Evolutionary conservation across 2,888 invertebrate species (phyloP).

Genomic region (Notodonta ziczac): DNA sequence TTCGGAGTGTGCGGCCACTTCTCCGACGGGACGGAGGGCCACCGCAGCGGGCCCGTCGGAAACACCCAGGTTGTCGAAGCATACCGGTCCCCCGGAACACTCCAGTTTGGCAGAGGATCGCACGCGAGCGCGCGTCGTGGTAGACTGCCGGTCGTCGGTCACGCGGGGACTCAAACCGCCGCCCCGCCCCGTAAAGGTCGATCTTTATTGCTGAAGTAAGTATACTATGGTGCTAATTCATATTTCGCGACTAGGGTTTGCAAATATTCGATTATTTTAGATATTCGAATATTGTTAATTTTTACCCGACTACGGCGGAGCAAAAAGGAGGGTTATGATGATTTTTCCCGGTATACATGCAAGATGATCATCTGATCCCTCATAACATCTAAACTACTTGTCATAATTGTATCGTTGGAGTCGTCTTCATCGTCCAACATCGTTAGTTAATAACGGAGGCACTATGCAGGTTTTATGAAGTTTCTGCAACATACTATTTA

Average conservation of each 20-base stretch:
- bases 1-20: conserved; percentile 71
- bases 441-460: neutral
- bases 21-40: conserved; percentile 71
- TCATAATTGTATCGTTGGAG: too few relatives aligned
- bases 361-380: too few relatives aligned
- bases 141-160: conserved; percentile 68
- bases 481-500: neutral
- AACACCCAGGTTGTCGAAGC: conserved; percentile 80
- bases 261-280: conserved; percentile 16
- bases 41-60: conserved; percentile 64
- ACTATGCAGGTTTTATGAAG: neutral
- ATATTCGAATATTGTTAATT: too few relatives aligned
- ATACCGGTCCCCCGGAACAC: conserved; percentile 79
- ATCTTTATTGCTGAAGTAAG: conserved; percentile 52
- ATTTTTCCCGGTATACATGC: too few relatives aligned
- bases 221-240: conserved; percentile 69
- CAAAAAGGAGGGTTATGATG: too few relatives aligned
- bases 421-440: neutral
- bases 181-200: conserved; percentile 57
- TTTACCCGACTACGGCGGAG: too few relatives aligned
- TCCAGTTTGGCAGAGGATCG: conserved; percentile 78
- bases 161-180: conserved; percentile 46
- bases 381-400: too few relatives aligned
- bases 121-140: conserved; percentile 75
- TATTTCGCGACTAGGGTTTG: conserved; percentile 51